phyloP scores from a whole-genome alignment of 2,797 vertebrate genomes.

The Pseudomugil gertrudae region DNA sequence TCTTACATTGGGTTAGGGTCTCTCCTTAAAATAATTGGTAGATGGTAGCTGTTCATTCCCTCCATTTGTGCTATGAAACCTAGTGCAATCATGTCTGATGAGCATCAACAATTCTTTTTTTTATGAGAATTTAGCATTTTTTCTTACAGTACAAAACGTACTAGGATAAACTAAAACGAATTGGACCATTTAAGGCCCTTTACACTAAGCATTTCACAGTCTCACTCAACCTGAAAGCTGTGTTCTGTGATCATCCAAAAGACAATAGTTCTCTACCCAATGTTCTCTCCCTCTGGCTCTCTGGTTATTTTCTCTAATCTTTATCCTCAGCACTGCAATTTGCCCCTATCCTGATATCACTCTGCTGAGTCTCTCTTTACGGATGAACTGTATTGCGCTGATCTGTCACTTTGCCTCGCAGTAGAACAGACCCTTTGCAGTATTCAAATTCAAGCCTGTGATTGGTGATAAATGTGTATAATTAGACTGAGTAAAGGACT shows the following conservation, averaged over 20 bases:
- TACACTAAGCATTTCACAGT: background rate
- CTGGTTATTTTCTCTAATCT: conserved; percentile 48
- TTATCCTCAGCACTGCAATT: conserved; percentile 36
- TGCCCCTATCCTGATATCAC: conserved; percentile 43
- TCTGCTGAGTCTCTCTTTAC: conserved; percentile 56
- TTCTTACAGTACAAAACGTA: background rate
- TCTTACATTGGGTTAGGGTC: background rate
- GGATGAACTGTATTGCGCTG: conserved; percentile 43
- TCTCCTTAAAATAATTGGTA: background rate
- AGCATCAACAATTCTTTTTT: background rate
- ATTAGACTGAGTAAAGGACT: conserved; percentile 73
- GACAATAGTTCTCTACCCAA: conserved; percentile 12
- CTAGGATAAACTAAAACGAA: background rate
- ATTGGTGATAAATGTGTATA: conserved; percentile 75
- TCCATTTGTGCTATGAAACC: background rate
- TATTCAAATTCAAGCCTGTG: conserved; percentile 52
- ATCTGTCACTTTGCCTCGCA: conserved; percentile 52
- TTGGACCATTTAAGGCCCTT: background rate
- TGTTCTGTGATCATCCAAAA: conserved; percentile 37
- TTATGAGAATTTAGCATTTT: background rate
- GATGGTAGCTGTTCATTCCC: background rate
- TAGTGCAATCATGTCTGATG: background rate
- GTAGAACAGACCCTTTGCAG: conserved; percentile 28
- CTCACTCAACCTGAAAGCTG: conserved; percentile 26
- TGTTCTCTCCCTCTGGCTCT: conserved; percentile 26